Evolutionary conservation across 2,888 invertebrate species (phyloP).

Genomic region (Dendrolimus pini): DNA sequence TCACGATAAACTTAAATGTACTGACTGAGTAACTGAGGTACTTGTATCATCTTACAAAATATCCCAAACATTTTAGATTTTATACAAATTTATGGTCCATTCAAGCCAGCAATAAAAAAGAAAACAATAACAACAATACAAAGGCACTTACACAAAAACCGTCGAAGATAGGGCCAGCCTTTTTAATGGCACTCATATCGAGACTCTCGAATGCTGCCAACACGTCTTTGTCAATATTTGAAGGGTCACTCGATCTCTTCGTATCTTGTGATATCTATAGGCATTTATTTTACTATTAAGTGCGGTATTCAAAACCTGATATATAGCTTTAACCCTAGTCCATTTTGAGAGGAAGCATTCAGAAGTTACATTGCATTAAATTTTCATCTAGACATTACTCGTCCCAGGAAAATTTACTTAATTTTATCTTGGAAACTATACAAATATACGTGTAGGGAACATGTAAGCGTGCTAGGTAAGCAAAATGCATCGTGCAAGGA

Average conservation of each 20-base stretch:
- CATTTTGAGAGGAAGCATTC: too few relatives aligned
- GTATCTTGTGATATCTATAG: constrained; percentile 50
- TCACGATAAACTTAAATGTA: background rate
- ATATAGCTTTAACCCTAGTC: background rate
- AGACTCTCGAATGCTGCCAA: constrained; percentile 52
- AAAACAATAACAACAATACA: too few relatives aligned
- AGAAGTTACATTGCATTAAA: too few relatives aligned
- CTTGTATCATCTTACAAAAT: constrained; percentile 2
- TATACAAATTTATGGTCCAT: too few relatives aligned
- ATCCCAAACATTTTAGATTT: background rate
- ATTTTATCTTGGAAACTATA: too few relatives aligned
- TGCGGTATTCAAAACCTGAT: background rate
- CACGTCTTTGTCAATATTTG: constrained; percentile 43
- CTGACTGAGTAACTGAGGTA: background rate
- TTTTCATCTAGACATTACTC: too few relatives aligned
- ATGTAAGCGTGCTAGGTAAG: too few relatives aligned
- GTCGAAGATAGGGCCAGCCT: constrained; percentile 89
- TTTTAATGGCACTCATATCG: constrained; percentile 81
- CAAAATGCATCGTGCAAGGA: too few relatives aligned
- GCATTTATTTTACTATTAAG: background rate
- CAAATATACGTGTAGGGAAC: too few relatives aligned
- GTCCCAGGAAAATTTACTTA: too few relatives aligned
- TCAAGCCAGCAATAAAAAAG: too few relatives aligned
- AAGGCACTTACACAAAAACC: constrained; percentile 85
- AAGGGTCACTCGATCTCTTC: constrained; percentile 35